Evolutionary conservation across 2,113 vertebrate species (phyloP).

Genomic region (Pluvialis apricaria): DNA sequence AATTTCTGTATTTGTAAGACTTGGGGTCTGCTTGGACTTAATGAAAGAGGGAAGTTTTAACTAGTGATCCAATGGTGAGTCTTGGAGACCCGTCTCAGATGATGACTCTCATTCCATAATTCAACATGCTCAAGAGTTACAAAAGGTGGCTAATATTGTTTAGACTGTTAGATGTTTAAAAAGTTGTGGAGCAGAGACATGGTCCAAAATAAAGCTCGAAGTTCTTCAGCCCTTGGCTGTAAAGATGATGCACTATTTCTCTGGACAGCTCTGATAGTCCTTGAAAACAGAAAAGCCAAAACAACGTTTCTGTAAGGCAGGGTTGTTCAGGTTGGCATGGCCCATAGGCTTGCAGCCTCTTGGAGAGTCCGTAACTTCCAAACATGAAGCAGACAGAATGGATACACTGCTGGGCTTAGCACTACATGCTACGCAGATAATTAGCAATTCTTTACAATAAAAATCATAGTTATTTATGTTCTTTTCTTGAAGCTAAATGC

Average conservation of each 20-base stretch:
- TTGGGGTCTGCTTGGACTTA: background rate
- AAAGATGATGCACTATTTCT: background rate
- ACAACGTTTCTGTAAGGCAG: background rate
- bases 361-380: background rate
- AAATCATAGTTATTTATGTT: background rate
- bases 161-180: background rate
- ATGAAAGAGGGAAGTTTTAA: background rate
- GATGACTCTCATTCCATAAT: background rate
- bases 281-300: background rate
- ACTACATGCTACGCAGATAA: background rate
- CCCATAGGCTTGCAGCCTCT: too few species aligned
- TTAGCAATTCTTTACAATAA: background rate
- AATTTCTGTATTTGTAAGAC: background rate
- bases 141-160: background rate
- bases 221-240: background rate
- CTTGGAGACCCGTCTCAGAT: background rate
- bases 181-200: background rate
- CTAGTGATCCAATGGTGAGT: background rate
- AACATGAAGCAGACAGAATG: background rate
- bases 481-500: background rate
- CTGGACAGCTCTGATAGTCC: background rate
- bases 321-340: background rate
- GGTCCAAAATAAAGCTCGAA: background rate
- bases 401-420: background rate
- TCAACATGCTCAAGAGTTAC: background rate